Percentiles rank a stretch among this genome's conserved stretches.
Conservation (phyloP, 2,888 invertebrate genomes). For the Crepidodera aurea region DNA sequence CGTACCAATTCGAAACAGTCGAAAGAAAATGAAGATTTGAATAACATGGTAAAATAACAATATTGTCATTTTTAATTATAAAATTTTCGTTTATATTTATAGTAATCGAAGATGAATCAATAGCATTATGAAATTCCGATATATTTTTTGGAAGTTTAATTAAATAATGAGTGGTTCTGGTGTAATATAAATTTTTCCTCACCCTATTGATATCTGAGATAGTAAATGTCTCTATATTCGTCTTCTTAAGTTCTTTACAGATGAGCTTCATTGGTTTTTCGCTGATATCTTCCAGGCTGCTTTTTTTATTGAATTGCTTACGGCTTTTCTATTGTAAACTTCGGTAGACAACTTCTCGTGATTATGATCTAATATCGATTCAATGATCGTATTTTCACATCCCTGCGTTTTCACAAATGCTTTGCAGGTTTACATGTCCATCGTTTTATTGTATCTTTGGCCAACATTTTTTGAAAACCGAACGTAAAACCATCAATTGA, state of each 20-base stretch:
- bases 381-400: too few relatives aligned
- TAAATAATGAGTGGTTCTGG: too few relatives aligned
- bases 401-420: neutral
- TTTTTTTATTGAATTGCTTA: neutral
- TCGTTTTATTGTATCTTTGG: too few relatives aligned
- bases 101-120: neutral
- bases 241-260: neutral
- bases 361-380: too few relatives aligned
- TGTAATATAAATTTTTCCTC: too few relatives aligned
- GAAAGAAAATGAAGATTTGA: neutral
- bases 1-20: too few relatives aligned
- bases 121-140: too few relatives aligned
- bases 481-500: neutral
- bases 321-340: neutral
- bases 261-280: neutral
- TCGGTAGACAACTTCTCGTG: neutral
- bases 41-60: neutral
- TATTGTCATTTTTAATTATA: neutral
- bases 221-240: neutral
- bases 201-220: too few relatives aligned
- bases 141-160: neutral
- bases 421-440: neutral
- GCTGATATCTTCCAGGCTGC: neutral
- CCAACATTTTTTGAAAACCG: conserved; percentile 1
- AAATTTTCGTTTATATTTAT: neutral